Evolutionary conservation across 2,113 vertebrate species (phyloP), one percentile per base, ranked within the genome.

Genomic region (Astatoreochromis straeleni): DNA sequence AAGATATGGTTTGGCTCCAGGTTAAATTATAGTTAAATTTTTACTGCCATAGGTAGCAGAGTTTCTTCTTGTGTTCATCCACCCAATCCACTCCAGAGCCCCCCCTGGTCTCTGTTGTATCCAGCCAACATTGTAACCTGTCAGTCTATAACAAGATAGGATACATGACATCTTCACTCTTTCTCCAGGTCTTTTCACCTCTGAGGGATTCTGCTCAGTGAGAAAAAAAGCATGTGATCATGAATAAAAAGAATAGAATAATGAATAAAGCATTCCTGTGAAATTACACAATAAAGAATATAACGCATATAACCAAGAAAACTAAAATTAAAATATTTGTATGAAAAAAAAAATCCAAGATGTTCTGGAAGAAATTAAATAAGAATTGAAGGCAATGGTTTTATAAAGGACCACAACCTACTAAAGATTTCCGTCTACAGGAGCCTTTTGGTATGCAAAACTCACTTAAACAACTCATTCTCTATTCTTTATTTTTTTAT

Each of bases 341-440:
- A 51, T 51, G 49, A 51, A 51, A 4, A n/a, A 9, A 51, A 7
- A 16, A 47, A 1, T 47, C 45, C 45, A 47, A 47, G 45, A 47
- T 51, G 8, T 51, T 3, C 47, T 51, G 17, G 17, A 51, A 51
- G 47, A 51, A 51, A 51, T 51, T 9, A 51, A 51, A 51, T 19
- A 19, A 51, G 17, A 19, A 51, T 51, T 51, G 47, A 51, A 9
- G 0, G 3, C 17, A 51, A 51, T 51, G 49, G 17, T 9, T 51
- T 51, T 51, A 9, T 19, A 2, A 47, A 47, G 16, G 45, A 47
- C 45, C 45, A 17, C 49, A 51, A 51, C 8, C 7, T 51, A 5
- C 8, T 19, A 51, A 19, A 51, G 8, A 51, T 0, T 9, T 51
- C 4, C 2, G 0, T n/a, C 5, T n/a, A 8, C 16, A 49, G 2